Conservation (phyloP, 2,888 invertebrate genomes). For the Cephalotes varians region DNA sequence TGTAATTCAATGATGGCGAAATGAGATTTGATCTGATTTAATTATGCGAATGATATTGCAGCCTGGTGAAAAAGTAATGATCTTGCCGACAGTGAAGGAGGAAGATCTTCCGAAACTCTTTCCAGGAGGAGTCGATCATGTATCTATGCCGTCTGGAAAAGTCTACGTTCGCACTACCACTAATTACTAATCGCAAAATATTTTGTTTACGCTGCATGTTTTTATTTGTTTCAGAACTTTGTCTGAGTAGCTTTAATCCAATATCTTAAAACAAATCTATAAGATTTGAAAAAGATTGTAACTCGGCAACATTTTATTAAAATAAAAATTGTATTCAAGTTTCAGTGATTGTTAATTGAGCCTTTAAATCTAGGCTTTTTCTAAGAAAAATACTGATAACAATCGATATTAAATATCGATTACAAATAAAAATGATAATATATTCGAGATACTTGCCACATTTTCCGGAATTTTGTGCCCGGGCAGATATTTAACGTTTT, state of each 20-base stretch:
- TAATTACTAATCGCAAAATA: slow-evolving; percentile 86
- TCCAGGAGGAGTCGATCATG: slow-evolving; percentile 90
- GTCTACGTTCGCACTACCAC: slow-evolving; percentile 91
- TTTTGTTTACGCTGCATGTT: background rate
- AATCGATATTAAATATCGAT: slow-evolving; percentile 7
- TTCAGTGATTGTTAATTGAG: background rate
- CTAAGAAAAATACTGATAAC: background rate
- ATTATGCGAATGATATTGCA: slow-evolving; percentile 79
- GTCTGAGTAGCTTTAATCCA: background rate
- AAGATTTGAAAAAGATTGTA: slow-evolving; percentile 1
- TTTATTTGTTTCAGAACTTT: background rate
- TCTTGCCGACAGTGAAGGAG: slow-evolving; percentile 90
- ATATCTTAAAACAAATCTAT: background rate
- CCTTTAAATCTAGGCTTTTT: background rate
- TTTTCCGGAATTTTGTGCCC: slow-evolving; percentile 97
- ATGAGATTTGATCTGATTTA: background rate
- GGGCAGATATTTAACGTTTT: slow-evolving; percentile 99
- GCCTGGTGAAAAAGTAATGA: slow-evolving; percentile 93
- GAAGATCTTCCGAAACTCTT: slow-evolving; percentile 90
- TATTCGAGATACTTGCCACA: slow-evolving; percentile 92
- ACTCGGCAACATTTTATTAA: background rate
- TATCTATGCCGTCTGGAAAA: slow-evolving; percentile 92
- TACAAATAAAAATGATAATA: background rate
- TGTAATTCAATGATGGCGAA: background rate
- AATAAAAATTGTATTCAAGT: background rate